Evolutionary conservation across 2,888 invertebrate genomes (phyloP), one percentile per base, ranked within the genome.

Genomic region (Melipona beecheii): DNA sequence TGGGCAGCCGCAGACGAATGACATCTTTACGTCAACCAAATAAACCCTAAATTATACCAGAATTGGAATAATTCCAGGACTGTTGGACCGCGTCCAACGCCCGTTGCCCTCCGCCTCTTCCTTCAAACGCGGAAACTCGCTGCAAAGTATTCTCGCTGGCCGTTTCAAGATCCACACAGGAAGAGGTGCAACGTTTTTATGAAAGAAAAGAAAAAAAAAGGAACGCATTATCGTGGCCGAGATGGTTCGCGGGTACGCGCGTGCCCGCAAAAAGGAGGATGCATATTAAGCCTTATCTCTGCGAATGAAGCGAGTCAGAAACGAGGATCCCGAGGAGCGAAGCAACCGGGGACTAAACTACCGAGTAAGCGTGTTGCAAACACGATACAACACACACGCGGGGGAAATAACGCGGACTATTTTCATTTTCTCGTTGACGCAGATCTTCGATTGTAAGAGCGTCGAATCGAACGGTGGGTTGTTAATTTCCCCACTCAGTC

Each of bases 1-100:
- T 31, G 56, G 58, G 72, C 60, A 56, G 71, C 19, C 36, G 43
- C 27, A 58, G 77, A 78, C 76, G 73, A 69, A 79, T 58, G 83
- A 87, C 87, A 86, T 89, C 77, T 89, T 86, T 84, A 78, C 84
- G 83, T 83, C 78, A 81, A 81, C 78, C 76, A 79, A 90, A 86
- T 88, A 81, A 82, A 73, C 86, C 78, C 60, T 90, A 85, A 88
- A 87, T 90, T 83, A 84, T 62, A 73, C 24, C 54, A 80, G 83
- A 80, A 87, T 91, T 91, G 91, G 91, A 91, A 86, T 90, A 80
- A 87, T 86, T 90, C 91, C 91, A 91, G 90, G 84, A 84, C 78
- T 77, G 84, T 89, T 90, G 90, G 91, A 90, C 86, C 50, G 77
- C 81, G 84, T 91, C 91, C 91, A 91, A 90, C 72, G 19, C 19